A percentile compares a stretch with the other conserved stretches of the same genome.
Evolutionary conservation across 1,140 invertebrate species (phyloP).

Genomic region (Drosophila orena): DNA sequence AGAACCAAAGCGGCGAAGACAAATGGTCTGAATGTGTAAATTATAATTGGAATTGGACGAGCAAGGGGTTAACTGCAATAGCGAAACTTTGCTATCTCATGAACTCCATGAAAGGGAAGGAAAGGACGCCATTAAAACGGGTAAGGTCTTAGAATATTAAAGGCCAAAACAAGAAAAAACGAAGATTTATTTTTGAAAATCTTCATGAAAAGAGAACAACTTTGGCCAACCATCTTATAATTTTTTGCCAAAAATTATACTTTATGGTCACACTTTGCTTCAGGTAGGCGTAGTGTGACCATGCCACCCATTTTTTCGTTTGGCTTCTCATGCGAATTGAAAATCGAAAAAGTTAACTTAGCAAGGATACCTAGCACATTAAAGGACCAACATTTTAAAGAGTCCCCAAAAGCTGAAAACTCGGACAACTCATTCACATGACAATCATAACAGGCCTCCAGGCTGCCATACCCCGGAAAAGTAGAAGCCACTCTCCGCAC

Average conservation of each 20-base stretch:
- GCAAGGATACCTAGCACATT: background rate
- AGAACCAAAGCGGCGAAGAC: conserved; percentile 55
- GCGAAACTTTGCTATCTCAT: conserved; percentile 36
- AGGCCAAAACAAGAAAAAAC: no score
- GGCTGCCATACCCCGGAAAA: conserved; percentile 32
- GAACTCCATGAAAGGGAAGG: conserved; percentile 1
- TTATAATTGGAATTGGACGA: conserved; percentile 73
- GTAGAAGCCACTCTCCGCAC: conserved; percentile 31
- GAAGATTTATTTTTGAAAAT: no score
- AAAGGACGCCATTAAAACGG: conserved; percentile 9
- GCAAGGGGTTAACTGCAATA: conserved; percentile 18
- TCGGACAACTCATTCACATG: conserved; percentile 62
- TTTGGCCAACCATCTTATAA: background rate
- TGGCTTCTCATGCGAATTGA: no score
- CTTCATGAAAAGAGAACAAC: no score
- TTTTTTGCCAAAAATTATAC: background rate
- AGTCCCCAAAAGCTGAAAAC: conserved; percentile 15
- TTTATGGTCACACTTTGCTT: background rate
- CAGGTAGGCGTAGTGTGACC: background rate
- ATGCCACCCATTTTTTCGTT: no score
- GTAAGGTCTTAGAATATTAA: background rate
- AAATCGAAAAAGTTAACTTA: background rate
- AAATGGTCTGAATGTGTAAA: conserved; percentile 77
- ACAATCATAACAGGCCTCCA: conserved; percentile 70
- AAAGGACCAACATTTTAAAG: conserved; percentile 16